phyloP scores from a whole-genome alignment of 1,140 invertebrate species.

The Bombus impatiens region DNA sequence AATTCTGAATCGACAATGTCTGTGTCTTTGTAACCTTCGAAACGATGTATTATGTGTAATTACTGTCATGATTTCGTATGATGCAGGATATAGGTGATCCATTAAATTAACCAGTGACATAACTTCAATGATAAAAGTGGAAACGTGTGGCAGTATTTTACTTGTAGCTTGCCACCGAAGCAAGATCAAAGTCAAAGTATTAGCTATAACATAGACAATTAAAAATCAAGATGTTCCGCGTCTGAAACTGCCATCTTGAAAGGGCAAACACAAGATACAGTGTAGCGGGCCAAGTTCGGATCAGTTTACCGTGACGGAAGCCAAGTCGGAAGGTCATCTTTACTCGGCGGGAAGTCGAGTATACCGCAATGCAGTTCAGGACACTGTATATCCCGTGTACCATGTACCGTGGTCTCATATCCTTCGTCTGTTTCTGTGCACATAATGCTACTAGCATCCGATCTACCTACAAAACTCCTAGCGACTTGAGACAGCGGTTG shows the following conservation, averaged over 20 bases:
- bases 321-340: constrained; percentile 70
- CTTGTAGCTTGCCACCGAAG: neutral
- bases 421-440: constrained; percentile 59
- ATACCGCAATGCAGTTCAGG: constrained; percentile 74
- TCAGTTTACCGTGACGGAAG: constrained; percentile 40
- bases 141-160: neutral
- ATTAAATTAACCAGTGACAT: neutral
- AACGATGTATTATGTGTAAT: too few species aligned
- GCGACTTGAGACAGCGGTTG: constrained; percentile 8
- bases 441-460: constrained; percentile 64
- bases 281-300: constrained; percentile 3
- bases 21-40: too few species aligned
- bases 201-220: neutral
- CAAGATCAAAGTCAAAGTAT: neutral
- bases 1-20: too few species aligned
- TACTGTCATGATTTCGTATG: too few species aligned
- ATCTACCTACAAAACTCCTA: constrained; percentile 32
- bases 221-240: neutral
- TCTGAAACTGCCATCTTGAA: neutral
- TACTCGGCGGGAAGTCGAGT: constrained; percentile 69
- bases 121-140: neutral
- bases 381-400: constrained; percentile 62
- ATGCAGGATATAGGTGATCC: fast-evolving
- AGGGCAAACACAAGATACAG: constrained; percentile 20
- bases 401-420: constrained; percentile 58